Conservation (phyloP, 2,113 vertebrate genomes). For the Saccopteryx leptura region DNA sequence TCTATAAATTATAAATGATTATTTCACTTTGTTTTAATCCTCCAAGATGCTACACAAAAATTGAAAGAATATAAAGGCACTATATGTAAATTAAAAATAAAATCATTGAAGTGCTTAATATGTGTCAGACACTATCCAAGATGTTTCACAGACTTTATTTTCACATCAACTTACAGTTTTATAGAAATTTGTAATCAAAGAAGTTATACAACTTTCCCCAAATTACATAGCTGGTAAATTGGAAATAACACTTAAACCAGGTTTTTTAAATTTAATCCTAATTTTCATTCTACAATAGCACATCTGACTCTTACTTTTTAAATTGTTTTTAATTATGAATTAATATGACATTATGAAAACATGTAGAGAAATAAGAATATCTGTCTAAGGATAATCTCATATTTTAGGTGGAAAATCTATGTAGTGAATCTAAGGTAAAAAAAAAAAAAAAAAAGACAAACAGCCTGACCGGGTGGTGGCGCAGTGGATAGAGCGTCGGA, state of each 20-base stretch:
- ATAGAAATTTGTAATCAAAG: conserved; percentile 7
- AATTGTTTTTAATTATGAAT: conserved; percentile 10
- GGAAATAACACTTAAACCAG: neutral
- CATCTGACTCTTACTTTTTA: neutral
- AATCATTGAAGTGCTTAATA: neutral
- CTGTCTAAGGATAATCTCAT: neutral
- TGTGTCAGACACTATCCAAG: neutral
- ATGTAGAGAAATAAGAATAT: conserved; percentile 28
- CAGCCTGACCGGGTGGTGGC: no score
- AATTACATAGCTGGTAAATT: neutral
- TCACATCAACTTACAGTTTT: neutral
- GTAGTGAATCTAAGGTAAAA: neutral
- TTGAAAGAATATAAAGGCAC: neutral
- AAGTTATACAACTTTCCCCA: neutral
- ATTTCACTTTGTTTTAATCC: neutral
- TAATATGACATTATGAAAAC: conserved; percentile 23
- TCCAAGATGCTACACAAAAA: no score
- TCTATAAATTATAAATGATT: conserved; percentile 25
- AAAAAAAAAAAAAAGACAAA: neutral
- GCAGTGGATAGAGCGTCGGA: no score
- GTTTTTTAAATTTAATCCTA: neutral
- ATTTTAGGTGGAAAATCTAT: conserved; percentile 19
- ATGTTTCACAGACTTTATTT: neutral
- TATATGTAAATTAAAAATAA: conserved; percentile 24
- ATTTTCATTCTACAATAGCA: neutral